Percentiles rank a stretch among this genome's conserved stretches.
Conservation (phyloP, 2,797 vertebrate species). For the Amniataba percoides region DNA sequence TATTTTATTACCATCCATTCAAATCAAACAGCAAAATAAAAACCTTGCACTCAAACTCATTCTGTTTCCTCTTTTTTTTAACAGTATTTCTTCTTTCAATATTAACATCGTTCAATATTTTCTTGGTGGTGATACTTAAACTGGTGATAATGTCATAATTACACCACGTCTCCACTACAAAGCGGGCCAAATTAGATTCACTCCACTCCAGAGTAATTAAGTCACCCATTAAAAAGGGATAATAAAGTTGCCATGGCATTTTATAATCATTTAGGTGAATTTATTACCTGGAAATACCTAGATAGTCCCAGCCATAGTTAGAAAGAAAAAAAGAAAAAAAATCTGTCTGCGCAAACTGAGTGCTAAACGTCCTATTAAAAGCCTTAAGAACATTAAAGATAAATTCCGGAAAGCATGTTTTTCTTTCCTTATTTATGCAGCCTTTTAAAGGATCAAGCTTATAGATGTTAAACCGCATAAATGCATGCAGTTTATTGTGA, state of each 20-base stretch:
- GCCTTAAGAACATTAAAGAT: background rate
- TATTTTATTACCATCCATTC: background rate
- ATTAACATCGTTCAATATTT: slow-evolving; percentile 26
- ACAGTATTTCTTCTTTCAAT: background rate
- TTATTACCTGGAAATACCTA: slow-evolving; percentile 44
- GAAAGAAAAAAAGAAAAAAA: slow-evolving; percentile 3
- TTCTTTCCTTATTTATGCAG: background rate
- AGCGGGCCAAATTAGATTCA: slow-evolving; percentile 39
- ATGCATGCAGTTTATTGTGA: background rate
- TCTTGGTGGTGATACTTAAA: slow-evolving; percentile 42
- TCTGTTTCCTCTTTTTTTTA: background rate
- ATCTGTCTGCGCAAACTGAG: background rate
- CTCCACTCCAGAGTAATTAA: slow-evolving; percentile 56
- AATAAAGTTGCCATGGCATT: slow-evolving; percentile 43
- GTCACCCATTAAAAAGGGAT: slow-evolving; percentile 41
- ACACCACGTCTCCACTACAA: slow-evolving; percentile 22
- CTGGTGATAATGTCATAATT: slow-evolving; percentile 46
- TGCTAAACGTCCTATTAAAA: background rate
- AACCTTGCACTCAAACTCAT: background rate
- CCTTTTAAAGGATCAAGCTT: background rate
- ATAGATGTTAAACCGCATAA: background rate
- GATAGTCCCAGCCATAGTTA: background rate
- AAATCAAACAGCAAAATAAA: slow-evolving; percentile 6
- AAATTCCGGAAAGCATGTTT: background rate
- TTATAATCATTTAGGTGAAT: slow-evolving; percentile 50